These are phyloP conservation scores for Orientallactaga bullata DNA, from an alignment of 2,113 vertebrate species.

Conservation along the genomic window DNA sequence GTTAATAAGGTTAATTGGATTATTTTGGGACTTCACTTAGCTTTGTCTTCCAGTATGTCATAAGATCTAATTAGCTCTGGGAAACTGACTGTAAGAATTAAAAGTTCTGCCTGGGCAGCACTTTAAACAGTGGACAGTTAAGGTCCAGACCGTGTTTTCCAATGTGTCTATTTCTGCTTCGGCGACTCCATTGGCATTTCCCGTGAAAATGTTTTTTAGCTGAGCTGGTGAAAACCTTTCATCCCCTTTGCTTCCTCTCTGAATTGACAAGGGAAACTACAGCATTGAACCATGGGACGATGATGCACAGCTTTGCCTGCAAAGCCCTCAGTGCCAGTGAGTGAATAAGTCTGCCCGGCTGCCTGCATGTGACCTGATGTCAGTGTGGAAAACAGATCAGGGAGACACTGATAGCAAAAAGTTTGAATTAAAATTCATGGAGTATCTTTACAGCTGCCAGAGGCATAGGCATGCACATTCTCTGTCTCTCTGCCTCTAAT, in stretches of 20 bases:
- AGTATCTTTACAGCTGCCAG: neutral
- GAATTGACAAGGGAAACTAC: constrained; percentile 27
- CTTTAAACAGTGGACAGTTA: constrained; percentile 27
- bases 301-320: constrained; percentile 54
- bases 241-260: constrained; percentile 20
- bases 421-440: neutral
- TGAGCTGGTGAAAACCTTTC: constrained; percentile 65
- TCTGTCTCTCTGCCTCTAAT: too few species aligned
- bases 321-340: neutral
- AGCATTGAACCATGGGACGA: constrained; percentile 15
- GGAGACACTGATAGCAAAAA: neutral
- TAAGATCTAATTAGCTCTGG: neutral
- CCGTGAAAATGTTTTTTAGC: constrained; percentile 49
- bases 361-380: neutral
- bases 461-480: too few species aligned
- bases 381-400: constrained; percentile 15
- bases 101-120: neutral
- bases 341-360: constrained; percentile 6
- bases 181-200: neutral
- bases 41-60: neutral
- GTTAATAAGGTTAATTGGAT: neutral
- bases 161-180: constrained; percentile 35
- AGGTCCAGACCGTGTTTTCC: neutral
- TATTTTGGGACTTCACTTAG: neutral
- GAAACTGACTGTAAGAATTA: neutral